Base-by-base conservation (phyloP, 2,113 vertebrate species). In the Hiodon tergisus region DNA sequence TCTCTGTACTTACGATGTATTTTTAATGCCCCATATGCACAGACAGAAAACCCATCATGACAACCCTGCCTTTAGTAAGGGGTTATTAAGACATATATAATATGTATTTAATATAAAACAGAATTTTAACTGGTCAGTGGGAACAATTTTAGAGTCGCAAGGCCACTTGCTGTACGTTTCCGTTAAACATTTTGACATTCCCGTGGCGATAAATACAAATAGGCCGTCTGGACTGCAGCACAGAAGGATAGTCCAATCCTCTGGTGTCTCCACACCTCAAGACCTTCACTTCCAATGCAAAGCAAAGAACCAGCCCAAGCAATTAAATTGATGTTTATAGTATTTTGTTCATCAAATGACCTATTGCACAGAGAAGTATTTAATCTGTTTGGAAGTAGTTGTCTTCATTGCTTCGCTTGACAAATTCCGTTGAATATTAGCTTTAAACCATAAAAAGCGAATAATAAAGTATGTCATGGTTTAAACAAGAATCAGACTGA, bases 1-100 rank as follows among this genome's bases (percentile, higher is more conserved):
- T 75, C 83, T 84, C 85, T 88, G 62, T 90, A 86, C 80, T 90
- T 90, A 88, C 52, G 59, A 87, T 84, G 76, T 89, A 89, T 90
- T 87, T 89, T 87, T 87, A 87, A 87, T 84, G 74, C 70, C 68
- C 74, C 52, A 51, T 73, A 73, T 76, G 80, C 61, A 77, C 86
- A 88, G 85, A 85, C 79, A 81, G 78, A 83, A 78, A 81, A 81
- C 31, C 76, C 79, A 83, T 85, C 80, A 83, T 84, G 78, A 74
- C 77, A 51, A 67, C 67, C 74, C 16, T 13, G 50, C 71, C 74
- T 63, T 76, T 72, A 75, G 14, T 80, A 77, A 78, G 5, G 57
- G 71, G 67, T 81, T 50, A 70, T 31, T 74, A 67, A 55, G 67
- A 78, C 74, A 52, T 69, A 73, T 67, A 75, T 74, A 66, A 63